A percentile compares a stretch with the other conserved stretches of the same genome.
phyloP scores from a whole-genome alignment of 1,140 invertebrate species.

The Cyclina sinensis region DNA sequence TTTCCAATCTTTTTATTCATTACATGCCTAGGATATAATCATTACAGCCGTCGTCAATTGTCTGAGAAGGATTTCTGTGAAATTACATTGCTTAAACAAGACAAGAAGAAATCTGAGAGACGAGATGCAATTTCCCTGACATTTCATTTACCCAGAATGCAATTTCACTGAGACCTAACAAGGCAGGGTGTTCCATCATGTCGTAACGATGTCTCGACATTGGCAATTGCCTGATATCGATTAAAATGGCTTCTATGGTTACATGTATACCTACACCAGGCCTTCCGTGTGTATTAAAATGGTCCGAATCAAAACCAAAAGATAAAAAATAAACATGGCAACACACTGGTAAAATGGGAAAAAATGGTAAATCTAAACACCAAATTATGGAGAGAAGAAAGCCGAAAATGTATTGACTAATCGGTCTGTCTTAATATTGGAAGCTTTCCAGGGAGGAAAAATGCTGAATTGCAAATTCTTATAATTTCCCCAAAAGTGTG shows the following conservation, averaged over 20 bases:
- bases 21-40: too few relatives aligned
- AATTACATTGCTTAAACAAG: too few relatives aligned
- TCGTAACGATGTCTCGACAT: neutral
- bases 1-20: too few relatives aligned
- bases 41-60: too few relatives aligned
- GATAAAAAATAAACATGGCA: neutral
- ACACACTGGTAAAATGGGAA: neutral
- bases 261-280: too few relatives aligned
- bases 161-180: neutral
- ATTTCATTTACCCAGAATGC: neutral
- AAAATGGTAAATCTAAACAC: neutral
- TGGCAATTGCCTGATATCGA: neutral
- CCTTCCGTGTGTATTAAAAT: too few relatives aligned
- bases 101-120: neutral
- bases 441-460: constrained; percentile 1
- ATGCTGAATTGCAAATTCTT: constrained; percentile 21
- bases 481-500: neutral
- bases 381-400: too few relatives aligned
- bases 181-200: neutral
- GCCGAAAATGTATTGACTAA: neutral
- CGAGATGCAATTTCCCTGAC: neutral
- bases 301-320: too few relatives aligned
- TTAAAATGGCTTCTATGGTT: too few relatives aligned
- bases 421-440: neutral
- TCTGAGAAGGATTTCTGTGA: too few relatives aligned